These are phyloP conservation scores for Camponotus pennsylvanicus DNA, from an alignment of 1,140 invertebrate species.

Conservation along the genomic window DNA sequence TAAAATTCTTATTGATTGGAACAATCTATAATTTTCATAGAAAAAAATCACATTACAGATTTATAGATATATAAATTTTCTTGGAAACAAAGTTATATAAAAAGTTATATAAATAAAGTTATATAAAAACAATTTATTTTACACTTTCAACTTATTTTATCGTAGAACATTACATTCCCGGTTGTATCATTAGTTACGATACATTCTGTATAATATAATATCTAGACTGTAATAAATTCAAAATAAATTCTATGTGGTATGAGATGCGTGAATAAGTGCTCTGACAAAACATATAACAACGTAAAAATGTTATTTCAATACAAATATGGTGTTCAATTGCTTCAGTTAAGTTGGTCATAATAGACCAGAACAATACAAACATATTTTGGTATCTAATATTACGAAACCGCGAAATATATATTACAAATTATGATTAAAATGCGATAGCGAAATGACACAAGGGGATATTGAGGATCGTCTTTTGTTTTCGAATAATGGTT, in stretches of 20 bases:
- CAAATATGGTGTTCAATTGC: background rate
- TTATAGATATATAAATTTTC: too few species aligned
- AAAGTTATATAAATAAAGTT: too few species aligned
- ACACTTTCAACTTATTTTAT: too few species aligned
- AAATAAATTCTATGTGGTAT: background rate
- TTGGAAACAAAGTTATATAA: too few species aligned
- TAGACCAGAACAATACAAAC: background rate
- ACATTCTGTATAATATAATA: background rate
- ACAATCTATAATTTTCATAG: slow-evolving; percentile 1
- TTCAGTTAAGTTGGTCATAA: background rate
- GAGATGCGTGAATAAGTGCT: background rate
- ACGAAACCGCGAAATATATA: background rate
- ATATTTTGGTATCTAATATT: background rate
- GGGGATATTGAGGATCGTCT: background rate
- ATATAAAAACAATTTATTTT: too few species aligned
- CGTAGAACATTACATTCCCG: background rate
- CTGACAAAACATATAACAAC: background rate
- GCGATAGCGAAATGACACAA: background rate
- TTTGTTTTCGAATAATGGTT: slow-evolving; percentile 7
- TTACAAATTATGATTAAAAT: background rate
- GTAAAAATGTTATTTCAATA: background rate
- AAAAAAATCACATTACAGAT: background rate
- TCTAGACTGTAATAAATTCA: background rate
- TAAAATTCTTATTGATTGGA: background rate
- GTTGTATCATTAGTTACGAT: too few species aligned